Percentiles rank a stretch among this genome's conserved stretches.
Conservation (phyloP, 2,113 vertebrate species). For the Osmerus mordax region DNA sequence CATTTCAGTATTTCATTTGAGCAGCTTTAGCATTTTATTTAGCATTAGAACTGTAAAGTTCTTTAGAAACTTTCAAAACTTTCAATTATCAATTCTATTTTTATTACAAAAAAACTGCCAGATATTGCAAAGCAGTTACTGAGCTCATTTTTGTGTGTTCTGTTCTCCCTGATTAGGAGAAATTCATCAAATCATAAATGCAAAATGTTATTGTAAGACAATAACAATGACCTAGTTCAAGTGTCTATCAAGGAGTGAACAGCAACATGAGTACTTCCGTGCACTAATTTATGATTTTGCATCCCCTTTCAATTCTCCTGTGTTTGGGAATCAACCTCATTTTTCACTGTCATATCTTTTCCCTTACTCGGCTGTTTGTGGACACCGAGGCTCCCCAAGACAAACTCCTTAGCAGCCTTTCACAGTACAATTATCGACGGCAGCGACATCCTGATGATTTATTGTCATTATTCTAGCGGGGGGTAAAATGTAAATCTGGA, state of each 20-base stretch:
- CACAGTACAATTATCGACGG: conserved; percentile 70
- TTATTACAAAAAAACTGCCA: no score
- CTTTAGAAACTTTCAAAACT: no score
- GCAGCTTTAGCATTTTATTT: no score
- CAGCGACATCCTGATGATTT: conserved; percentile 70
- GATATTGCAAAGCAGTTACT: no score
- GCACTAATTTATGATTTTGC: conserved; percentile 43
- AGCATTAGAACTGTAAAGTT: no score
- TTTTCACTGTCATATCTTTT: conserved; percentile 69
- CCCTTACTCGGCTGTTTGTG: conserved; percentile 33
- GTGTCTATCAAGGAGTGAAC: neutral
- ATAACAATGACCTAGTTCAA: neutral
- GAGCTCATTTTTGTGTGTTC: no score
- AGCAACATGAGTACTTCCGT: conserved; percentile 12
- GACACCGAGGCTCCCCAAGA: conserved; percentile 41
- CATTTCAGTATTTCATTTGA: no score
- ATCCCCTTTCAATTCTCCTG: conserved; percentile 46
- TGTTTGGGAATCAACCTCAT: conserved; percentile 61
- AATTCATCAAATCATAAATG: no score
- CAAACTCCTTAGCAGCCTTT: conserved; percentile 52
- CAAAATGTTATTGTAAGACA: no score
- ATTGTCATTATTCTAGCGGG: conserved; percentile 71
- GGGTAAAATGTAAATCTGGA: conserved; percentile 78
- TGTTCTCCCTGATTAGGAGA: no score
- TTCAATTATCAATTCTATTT: no score